A percentile compares a stretch with the other conserved stretches of the same genome.
Conservation (phyloP, 2,888 invertebrate genomes). For the Lycocerus yunnanus region DNA sequence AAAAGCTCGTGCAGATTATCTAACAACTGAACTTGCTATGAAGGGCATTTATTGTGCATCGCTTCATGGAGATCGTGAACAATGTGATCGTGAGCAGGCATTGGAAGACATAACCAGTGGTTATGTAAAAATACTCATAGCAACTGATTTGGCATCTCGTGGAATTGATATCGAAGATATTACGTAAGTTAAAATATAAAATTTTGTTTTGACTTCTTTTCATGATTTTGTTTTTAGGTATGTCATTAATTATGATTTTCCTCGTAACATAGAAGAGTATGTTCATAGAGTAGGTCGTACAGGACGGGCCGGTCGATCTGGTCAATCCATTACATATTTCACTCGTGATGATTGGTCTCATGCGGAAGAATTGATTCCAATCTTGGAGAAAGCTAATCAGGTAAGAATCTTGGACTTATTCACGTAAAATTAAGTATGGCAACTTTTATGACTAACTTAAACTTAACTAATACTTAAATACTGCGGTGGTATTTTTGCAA, state of each 20-base stretch:
- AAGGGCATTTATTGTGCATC: slow-evolving; percentile 73
- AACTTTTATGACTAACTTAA: too few species aligned
- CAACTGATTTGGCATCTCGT: slow-evolving; percentile 94
- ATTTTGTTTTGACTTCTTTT: neutral
- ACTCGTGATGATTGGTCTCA: slow-evolving; percentile 81
- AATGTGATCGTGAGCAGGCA: slow-evolving; percentile 77
- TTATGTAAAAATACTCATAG: slow-evolving; percentile 80
- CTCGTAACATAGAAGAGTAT: slow-evolving; percentile 93
- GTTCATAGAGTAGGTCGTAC: slow-evolving; percentile 96
- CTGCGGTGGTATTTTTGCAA: too few species aligned
- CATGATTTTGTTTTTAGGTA: slow-evolving; percentile 58
- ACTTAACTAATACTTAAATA: too few species aligned
- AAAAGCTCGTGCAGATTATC: slow-evolving; percentile 81
- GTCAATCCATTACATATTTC: slow-evolving; percentile 82
- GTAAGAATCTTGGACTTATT: too few species aligned
- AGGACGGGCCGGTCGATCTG: slow-evolving; percentile 86
- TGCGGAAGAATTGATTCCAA: slow-evolving; percentile 80
- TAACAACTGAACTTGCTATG: slow-evolving; percentile 78
- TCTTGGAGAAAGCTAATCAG: slow-evolving; percentile 85
- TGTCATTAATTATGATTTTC: slow-evolving; percentile 93
- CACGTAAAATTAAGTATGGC: too few species aligned
- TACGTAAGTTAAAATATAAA: slow-evolving; percentile 59
- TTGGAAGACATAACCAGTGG: slow-evolving; percentile 82
- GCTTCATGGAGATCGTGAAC: slow-evolving; percentile 87
- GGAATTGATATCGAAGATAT: slow-evolving; percentile 91